A percentile compares a stretch with the other conserved stretches of the same genome.
Conservation (phyloP, 1,140 invertebrate species). For the Aleiodes sp. region DNA sequence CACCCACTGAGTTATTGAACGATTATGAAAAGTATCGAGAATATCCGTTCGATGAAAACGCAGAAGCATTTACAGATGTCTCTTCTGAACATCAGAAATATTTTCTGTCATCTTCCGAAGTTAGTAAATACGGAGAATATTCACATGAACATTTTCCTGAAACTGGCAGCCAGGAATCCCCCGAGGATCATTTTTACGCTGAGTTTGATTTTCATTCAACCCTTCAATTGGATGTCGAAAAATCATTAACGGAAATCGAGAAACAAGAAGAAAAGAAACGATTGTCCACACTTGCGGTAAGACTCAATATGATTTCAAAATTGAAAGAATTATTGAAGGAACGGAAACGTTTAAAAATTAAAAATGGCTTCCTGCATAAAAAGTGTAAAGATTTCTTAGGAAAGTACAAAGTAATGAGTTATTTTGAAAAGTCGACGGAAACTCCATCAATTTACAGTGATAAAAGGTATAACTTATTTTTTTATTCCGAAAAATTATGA, state of each 20-base stretch:
- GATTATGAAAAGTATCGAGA: too few species aligned
- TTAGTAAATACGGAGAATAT: too few species aligned
- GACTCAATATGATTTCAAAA: slow-evolving; percentile 24
- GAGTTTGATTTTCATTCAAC: not conserved
- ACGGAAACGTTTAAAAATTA: slow-evolving; percentile 20
- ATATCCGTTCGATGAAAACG: too few species aligned
- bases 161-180: not conserved
- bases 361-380: slow-evolving; percentile 37
- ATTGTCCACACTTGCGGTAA: slow-evolving; percentile 6
- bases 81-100: too few species aligned
- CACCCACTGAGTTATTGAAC: too few species aligned
- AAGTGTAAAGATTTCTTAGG: slow-evolving; percentile 28
- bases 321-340: slow-evolving; percentile 29
- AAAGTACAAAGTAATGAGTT: slow-evolving; percentile 19
- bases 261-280: not conserved
- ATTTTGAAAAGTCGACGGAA: slow-evolving; percentile 22
- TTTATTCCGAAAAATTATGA: not conserved
- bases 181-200: not conserved
- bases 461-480: slow-evolving; percentile 8
- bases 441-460: slow-evolving; percentile 16
- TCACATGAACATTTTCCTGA: not conserved
- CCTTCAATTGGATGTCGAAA: not conserved
- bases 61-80: too few species aligned
- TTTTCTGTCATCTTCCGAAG: too few species aligned
- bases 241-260: not conserved